These are phyloP conservation scores for Folsomia candida DNA, from an alignment of 2,888 invertebrate genomes.

Conservation along the genomic window DNA sequence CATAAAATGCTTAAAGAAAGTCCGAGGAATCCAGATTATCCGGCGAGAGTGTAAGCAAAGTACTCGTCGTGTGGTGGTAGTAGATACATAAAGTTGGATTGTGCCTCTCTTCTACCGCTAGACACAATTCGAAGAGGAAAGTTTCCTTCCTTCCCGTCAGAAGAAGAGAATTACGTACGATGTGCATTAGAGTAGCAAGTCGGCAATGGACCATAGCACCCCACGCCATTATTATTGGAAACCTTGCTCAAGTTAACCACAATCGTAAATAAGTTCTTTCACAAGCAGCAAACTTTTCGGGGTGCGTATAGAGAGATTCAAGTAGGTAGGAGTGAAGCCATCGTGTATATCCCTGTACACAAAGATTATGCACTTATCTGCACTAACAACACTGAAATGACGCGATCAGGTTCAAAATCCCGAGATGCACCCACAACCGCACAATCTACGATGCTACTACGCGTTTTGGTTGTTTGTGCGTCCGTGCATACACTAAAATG, in stretches of 20 bases:
- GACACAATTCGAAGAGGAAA: too few species aligned
- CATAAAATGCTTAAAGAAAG: neutral
- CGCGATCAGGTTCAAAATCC: neutral
- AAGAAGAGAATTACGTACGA: too few species aligned
- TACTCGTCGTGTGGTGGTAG: too few species aligned
- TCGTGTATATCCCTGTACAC: neutral
- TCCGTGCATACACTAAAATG: constrained; percentile 1
- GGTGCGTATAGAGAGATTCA: neutral
- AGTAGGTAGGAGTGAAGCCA: neutral
- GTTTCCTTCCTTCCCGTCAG: neutral
- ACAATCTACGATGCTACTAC: neutral
- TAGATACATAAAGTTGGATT: too few species aligned
- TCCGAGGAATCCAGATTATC: too few species aligned
- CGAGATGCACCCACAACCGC: neutral
- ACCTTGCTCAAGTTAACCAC: neutral
- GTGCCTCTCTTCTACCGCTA: too few species aligned
- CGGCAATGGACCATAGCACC: neutral
- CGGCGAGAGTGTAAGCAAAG: too few species aligned
- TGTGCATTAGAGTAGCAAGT: neutral
- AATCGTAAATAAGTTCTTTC: neutral
- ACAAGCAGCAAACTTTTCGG: neutral
- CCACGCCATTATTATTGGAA: neutral
- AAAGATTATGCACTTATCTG: neutral
- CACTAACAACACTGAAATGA: neutral
- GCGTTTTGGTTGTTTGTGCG: neutral